Evolutionary conservation across 2,113 vertebrate species (phyloP).

Genomic region (Climacteris rufus): DNA sequence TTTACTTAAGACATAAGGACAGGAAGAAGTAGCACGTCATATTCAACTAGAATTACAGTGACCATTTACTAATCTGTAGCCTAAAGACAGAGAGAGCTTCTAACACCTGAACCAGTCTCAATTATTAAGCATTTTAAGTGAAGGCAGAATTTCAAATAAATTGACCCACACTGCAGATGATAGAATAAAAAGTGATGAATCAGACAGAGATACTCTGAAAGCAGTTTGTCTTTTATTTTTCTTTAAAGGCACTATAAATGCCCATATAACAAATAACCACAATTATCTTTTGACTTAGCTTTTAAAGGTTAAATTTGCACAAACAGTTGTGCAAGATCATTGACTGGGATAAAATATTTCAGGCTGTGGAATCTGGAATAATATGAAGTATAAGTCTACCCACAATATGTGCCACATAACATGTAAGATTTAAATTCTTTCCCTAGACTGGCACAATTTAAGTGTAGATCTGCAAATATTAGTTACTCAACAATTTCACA

Average conservation of each 20-base stretch:
- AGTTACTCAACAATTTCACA: background rate
- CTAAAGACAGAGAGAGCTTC: background rate
- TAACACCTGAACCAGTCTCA: background rate
- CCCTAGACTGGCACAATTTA: background rate
- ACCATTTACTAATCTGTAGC: background rate
- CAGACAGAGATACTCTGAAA: background rate
- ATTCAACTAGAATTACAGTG: background rate
- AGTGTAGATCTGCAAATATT: background rate
- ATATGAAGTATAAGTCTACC: background rate
- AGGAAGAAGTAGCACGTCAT: background rate
- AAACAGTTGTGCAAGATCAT: background rate
- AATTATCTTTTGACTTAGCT: background rate
- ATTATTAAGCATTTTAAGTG: background rate
- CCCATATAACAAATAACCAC: background rate
- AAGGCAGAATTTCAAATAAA: background rate
- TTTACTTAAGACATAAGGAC: background rate
- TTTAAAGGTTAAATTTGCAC: background rate
- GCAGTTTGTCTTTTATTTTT: background rate
- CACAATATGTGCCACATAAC: background rate
- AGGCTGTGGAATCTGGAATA: background rate
- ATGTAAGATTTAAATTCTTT: background rate
- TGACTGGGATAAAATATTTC: background rate
- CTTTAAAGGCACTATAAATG: background rate
- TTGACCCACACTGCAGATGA: background rate
- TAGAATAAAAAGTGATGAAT: background rate